Conservation (phyloP, 2,797 vertebrate genomes). For the Stomatorhinus walkeri region DNA sequence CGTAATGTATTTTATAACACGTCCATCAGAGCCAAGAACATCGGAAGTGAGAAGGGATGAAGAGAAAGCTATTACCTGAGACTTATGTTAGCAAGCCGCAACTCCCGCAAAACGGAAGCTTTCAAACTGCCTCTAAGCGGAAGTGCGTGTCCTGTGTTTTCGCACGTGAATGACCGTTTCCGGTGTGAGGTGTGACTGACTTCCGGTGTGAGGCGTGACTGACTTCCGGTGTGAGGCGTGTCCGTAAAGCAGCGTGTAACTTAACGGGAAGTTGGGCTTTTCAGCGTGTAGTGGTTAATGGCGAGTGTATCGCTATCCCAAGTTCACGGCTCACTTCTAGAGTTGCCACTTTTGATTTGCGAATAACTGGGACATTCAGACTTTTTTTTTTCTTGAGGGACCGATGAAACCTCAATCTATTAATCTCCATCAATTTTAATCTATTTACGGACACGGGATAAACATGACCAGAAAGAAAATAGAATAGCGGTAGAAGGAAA, state of each 20-base stretch:
- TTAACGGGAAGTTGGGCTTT: background rate
- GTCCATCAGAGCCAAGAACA: background rate
- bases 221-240: background rate
- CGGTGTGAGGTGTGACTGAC: background rate
- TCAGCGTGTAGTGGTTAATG: background rate
- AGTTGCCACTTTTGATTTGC: background rate
- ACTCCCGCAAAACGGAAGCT: slow-evolving; percentile 10
- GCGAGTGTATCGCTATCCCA: background rate
- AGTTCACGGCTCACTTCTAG: background rate
- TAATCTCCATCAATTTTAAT: background rate
- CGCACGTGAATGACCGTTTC: background rate
- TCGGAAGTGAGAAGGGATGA: background rate
- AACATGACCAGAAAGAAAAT: background rate
- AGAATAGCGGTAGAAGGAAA: background rate
- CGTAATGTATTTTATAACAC: background rate
- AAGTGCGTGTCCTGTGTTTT: slow-evolving; percentile 17
- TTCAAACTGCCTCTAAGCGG: slow-evolving; percentile 24
- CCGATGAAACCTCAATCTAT: background rate
- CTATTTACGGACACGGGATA: background rate
- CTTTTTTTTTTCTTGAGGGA: background rate
- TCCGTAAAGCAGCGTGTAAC: background rate
- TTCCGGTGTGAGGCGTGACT: background rate
- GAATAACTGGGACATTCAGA: background rate
- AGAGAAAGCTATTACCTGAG: background rate
- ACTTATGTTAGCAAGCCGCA: background rate